These are phyloP conservation scores for Itoplectis maculator DNA, from an alignment of 2,888 invertebrate species.

Conservation along the genomic window DNA sequence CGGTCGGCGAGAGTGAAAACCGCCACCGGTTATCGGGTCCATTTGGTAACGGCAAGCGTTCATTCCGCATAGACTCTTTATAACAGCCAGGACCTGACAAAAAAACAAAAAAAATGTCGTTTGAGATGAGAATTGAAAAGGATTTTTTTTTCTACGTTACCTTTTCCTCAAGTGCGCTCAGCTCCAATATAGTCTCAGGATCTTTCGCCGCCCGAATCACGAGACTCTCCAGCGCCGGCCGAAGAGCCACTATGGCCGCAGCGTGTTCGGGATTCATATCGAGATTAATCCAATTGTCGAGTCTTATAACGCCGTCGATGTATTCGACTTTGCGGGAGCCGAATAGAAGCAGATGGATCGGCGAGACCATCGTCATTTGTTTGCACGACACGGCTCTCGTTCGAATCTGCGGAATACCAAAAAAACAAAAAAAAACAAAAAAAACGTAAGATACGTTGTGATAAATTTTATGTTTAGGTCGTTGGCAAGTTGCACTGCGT, in stretches of 20 bases:
- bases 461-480: not conserved
- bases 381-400: constrained; percentile 98
- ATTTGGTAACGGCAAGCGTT: constrained; percentile 91
- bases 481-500: constrained; percentile 26
- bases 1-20: constrained; percentile 86
- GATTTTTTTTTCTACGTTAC: constrained; percentile 81
- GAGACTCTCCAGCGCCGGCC: constrained; percentile 95
- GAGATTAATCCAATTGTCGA: constrained; percentile 98
- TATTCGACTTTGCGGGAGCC: constrained; percentile 95
- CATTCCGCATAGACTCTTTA: constrained; percentile 91
- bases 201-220: constrained; percentile 92
- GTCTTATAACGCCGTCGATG: constrained; percentile 90
- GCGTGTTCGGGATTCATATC: constrained; percentile 93
- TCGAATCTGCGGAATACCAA: constrained; percentile 87
- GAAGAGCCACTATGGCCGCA: constrained; percentile 92
- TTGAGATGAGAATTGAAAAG: too few species aligned
- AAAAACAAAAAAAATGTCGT: too few species aligned
- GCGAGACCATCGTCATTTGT: constrained; percentile 98
- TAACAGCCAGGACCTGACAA: constrained; percentile 87
- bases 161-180: constrained; percentile 88
- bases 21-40: constrained; percentile 85
- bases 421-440: not conserved
- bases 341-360: constrained; percentile 96
- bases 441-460: not conserved
- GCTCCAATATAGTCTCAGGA: constrained; percentile 91